A percentile compares a stretch with the other conserved stretches of the same genome.
Evolutionary conservation across 2,113 vertebrate genomes (phyloP).

Genomic region (Labeo catla): DNA sequence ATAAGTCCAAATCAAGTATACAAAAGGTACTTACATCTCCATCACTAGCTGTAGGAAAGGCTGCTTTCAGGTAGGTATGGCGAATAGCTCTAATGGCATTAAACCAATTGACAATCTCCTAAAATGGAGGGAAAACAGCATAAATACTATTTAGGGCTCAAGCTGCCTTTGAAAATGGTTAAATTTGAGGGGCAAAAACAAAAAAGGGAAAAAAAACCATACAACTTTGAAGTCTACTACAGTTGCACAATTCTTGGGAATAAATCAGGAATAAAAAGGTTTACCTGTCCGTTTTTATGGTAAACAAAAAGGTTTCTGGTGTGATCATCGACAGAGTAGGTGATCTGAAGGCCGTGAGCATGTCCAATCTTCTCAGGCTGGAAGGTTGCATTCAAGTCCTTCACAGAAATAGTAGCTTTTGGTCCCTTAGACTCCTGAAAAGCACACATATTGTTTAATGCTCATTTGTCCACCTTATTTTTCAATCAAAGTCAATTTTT

Average conservation of each 20-base stretch:
- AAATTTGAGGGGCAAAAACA: not conserved
- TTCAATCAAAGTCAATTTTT: not conserved
- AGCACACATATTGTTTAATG: not conserved
- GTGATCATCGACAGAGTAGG: constrained; percentile 75
- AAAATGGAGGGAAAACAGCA: constrained; percentile 20
- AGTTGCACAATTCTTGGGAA: not conserved
- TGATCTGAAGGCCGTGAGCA: constrained; percentile 86
- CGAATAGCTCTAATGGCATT: constrained; percentile 88
- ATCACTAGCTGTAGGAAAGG: constrained; percentile 82
- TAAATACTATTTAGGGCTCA: not conserved
- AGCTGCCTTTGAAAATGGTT: not conserved
- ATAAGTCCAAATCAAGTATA: not conserved
- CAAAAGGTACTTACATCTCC: constrained; percentile 77
- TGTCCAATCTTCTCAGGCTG: constrained; percentile 88
- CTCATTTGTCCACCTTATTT: not conserved
- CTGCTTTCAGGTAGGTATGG: constrained; percentile 83
- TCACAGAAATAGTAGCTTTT: constrained; percentile 84
- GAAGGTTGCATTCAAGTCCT: constrained; percentile 88
- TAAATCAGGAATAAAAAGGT: not conserved
- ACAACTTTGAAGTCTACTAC: not conserved
- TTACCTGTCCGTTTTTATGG: constrained; percentile 85
- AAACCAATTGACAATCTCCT: constrained; percentile 96
- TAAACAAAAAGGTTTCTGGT: constrained; percentile 89
- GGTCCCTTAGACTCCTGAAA: constrained; percentile 80
- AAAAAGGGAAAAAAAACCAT: not conserved